These are phyloP conservation scores for Himalopsyche tibetana DNA, from an alignment of 2,888 invertebrate species.

Conservation along the genomic window DNA sequence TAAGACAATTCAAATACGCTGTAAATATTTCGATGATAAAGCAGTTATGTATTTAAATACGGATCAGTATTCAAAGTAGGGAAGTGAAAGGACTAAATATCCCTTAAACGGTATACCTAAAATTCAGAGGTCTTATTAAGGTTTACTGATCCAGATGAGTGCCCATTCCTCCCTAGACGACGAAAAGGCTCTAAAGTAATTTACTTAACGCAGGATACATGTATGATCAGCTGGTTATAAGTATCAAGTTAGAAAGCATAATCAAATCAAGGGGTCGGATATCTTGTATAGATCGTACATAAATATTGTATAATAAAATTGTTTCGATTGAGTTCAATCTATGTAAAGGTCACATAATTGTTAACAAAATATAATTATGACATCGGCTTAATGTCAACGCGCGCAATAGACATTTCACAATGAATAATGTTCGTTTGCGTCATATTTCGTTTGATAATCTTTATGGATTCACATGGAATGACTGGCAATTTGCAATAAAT, in stretches of 20 bases:
- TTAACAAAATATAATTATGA: too few relatives aligned
- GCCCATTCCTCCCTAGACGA: not conserved
- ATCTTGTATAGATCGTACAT: too few relatives aligned
- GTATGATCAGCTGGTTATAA: not conserved
- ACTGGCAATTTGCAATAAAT: too few relatives aligned
- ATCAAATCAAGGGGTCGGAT: not conserved
- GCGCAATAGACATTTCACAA: too few relatives aligned
- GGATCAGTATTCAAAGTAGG: not conserved
- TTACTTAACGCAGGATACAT: not conserved
- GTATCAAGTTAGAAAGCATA: not conserved
- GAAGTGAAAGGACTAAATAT: not conserved
- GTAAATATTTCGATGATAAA: not conserved
- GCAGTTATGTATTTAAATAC: not conserved
- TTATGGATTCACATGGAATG: too few relatives aligned
- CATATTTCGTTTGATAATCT: too few relatives aligned
- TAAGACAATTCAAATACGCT: too few relatives aligned
- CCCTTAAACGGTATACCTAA: not conserved
- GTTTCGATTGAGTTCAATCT: too few relatives aligned
- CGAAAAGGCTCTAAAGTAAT: not conserved
- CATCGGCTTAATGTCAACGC: too few relatives aligned
- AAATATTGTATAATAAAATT: too few relatives aligned
- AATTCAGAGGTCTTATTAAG: not conserved
- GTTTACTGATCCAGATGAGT: not conserved
- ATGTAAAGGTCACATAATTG: too few relatives aligned
- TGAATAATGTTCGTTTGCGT: too few relatives aligned